A percentile compares a stretch with the other conserved stretches of the same genome.
Evolutionary conservation across 2,888 invertebrate genomes (phyloP).

Genomic region (Aporophyla lueneburgensis): DNA sequence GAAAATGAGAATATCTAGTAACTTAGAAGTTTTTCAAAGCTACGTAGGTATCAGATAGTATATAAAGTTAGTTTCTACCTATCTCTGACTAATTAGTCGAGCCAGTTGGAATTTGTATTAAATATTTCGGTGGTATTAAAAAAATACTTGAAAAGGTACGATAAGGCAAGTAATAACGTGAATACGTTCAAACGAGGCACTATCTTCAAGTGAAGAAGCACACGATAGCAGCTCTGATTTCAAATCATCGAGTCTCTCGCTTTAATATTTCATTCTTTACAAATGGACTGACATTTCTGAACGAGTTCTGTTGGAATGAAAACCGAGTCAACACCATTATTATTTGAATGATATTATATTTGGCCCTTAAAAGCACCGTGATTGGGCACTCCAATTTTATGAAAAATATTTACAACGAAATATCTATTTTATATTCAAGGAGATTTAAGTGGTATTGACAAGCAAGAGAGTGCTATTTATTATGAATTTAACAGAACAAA

Average conservation of each 20-base stretch:
- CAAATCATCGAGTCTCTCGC: slow-evolving; percentile 79
- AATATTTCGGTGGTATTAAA: not conserved
- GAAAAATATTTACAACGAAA: slow-evolving; percentile 35
- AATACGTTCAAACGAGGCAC: slow-evolving; percentile 68
- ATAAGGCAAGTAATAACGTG: slow-evolving; percentile 32
- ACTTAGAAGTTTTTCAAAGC: slow-evolving; percentile 22
- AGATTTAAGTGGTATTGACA: slow-evolving; percentile 31
- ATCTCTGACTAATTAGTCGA: not conserved
- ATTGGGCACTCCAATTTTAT: slow-evolving; percentile 50
- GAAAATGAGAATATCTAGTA: not conserved
- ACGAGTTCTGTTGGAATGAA: slow-evolving; percentile 78
- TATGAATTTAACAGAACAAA: slow-evolving; percentile 18
- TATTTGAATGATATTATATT: slow-evolving; percentile 72
- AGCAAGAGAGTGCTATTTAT: slow-evolving; percentile 34
- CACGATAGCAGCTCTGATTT: slow-evolving; percentile 78
- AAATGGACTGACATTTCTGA: slow-evolving; percentile 81
- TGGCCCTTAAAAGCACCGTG: slow-evolving; percentile 54
- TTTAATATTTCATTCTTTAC: slow-evolving; percentile 86
- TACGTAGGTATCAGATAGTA: not conserved
- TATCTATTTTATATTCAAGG: slow-evolving; percentile 46
- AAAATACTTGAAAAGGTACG: not conserved
- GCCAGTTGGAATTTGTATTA: not conserved
- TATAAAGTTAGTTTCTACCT: not conserved
- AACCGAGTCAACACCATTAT: slow-evolving; percentile 78
- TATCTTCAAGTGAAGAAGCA: slow-evolving; percentile 74